Evolutionary conservation across 2,113 vertebrate species (phyloP).

Genomic region (Alces alces): DNA sequence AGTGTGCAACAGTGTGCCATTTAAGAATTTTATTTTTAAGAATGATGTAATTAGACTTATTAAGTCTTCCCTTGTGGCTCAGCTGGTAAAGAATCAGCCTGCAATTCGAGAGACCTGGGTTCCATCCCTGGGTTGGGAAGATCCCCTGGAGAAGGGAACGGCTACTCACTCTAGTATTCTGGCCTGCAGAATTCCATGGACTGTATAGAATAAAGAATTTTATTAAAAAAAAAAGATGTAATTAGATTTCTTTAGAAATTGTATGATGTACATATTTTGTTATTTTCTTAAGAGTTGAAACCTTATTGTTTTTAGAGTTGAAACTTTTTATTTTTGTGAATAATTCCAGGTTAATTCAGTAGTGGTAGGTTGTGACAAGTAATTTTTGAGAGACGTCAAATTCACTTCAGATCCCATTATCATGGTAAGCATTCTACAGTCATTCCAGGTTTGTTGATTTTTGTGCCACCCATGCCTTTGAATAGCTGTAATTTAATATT

Average conservation of each 20-base stretch:
- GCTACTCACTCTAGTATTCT: not conserved
- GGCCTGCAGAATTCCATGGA: not conserved
- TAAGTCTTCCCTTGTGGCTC: not conserved
- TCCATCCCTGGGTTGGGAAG: not conserved
- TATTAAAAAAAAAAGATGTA: not conserved
- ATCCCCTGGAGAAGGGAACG: not conserved
- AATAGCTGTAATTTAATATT: not conserved
- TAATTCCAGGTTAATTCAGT: not conserved
- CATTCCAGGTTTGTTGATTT: not conserved
- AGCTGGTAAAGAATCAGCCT: not conserved
- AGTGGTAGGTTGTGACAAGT: not conserved
- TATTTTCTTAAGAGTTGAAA: not conserved
- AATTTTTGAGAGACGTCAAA: not conserved
- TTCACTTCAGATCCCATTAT: not conserved
- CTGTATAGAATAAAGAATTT: not conserved
- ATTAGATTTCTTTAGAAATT: not conserved
- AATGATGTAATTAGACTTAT: not conserved
- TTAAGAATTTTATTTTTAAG: not conserved
- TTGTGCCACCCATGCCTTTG: not conserved
- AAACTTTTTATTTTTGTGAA: not conserved
- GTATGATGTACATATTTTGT: not conserved
- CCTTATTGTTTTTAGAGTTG: not conserved
- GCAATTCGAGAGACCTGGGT: not conserved
- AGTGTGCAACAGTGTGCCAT: not conserved
- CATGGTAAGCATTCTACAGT: not conserved